Evolutionary conservation across 1,140 invertebrate genomes (phyloP).

Genomic region (Ostrea denselamellosa): DNA sequence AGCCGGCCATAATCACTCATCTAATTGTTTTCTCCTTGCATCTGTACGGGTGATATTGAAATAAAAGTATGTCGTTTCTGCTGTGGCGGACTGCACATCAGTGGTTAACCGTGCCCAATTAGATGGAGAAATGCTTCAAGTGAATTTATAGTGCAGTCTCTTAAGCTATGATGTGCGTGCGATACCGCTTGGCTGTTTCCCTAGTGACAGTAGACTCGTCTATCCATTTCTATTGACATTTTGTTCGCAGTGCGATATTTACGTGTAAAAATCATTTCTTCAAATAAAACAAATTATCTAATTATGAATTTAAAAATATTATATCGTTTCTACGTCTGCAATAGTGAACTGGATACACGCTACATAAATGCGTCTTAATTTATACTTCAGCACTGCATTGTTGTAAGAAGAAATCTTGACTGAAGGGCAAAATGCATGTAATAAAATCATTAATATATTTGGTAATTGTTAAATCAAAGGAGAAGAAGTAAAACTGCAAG

Average conservation of each 20-base stretch:
- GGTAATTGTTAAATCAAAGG: no score
- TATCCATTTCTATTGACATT: not conserved
- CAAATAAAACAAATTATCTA: no score
- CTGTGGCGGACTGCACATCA: not conserved
- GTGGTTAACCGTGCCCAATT: constrained; percentile 2
- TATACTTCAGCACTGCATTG: no score
- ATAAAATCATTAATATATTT: no score
- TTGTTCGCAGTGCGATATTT: not conserved
- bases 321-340: no score
- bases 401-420: no score
- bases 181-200: not conserved
- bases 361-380: no score
- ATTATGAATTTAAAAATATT: no score
- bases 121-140: not conserved
- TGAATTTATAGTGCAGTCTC: not conserved
- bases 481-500: no score
- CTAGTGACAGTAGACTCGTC: not conserved
- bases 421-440: no score
- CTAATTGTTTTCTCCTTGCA: constrained; percentile 1
- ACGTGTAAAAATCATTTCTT: not conserved
- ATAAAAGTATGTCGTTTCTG: not conserved
- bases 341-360: no score
- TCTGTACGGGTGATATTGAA: not conserved
- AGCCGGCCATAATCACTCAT: constrained; percentile 5
- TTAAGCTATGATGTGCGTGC: not conserved